These are phyloP conservation scores for Montipora cactus DNA, from an alignment of 64 coral and sea anemone species.

Conservation along the genomic window DNA sequence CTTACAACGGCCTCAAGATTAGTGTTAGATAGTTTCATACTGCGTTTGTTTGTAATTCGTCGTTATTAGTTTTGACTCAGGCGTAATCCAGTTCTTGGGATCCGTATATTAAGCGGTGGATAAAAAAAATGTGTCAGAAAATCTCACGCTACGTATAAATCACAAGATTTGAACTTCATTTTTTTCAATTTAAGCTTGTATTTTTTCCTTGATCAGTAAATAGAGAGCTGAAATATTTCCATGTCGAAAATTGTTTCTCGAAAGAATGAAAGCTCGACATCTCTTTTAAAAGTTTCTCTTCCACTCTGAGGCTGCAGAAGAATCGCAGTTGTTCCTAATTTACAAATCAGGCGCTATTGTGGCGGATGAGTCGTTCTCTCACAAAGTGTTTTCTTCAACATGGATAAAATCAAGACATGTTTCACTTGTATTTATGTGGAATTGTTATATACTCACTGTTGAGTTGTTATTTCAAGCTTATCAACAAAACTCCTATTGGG, in stretches of 20 bases:
- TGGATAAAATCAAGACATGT: background rate
- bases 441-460: background rate
- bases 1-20: background rate
- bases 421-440: background rate
- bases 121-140: too few relatives aligned
- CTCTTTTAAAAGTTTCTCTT: too few relatives aligned
- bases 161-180: background rate
- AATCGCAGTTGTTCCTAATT: too few relatives aligned
- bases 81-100: background rate
- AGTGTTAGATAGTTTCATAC: conserved; percentile 1
- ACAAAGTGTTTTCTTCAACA: background rate
- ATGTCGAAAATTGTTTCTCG: too few relatives aligned
- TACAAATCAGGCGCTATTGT: too few relatives aligned
- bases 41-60: background rate
- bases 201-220: background rate
- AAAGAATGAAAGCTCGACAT: too few relatives aligned
- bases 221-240: background rate
- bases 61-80: background rate
- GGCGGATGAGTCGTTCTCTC: background rate
- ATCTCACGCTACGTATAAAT: background rate
- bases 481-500: background rate
- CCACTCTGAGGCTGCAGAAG: too few relatives aligned
- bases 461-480: background rate
- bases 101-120: too few relatives aligned
- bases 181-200: background rate